Evolutionary conservation across 2,113 vertebrate species (phyloP).

Genomic region (Zosterops lateralis): DNA sequence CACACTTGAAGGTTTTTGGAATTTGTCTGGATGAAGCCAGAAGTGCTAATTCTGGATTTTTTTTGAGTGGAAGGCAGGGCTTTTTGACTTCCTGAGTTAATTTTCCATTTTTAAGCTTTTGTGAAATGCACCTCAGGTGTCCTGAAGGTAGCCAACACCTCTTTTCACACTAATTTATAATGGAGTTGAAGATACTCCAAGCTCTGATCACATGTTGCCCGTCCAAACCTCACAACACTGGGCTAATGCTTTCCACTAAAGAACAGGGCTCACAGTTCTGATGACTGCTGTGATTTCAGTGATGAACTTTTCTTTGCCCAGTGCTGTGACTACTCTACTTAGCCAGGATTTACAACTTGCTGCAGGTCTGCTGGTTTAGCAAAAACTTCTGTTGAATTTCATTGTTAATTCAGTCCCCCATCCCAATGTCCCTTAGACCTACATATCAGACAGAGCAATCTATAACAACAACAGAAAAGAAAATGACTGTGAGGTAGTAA

Average conservation of each 20-base stretch:
- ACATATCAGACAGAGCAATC: neutral
- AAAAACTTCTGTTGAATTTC: neutral
- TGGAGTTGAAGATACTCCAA: neutral
- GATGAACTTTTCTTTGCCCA: neutral
- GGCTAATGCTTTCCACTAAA: neutral
- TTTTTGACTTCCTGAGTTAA: neutral
- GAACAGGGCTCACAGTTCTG: neutral
- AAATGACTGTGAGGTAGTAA: neutral
- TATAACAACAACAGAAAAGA: neutral
- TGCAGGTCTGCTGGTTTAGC: neutral
- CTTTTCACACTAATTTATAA: neutral
- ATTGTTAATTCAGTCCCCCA: neutral
- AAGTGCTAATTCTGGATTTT: neutral
- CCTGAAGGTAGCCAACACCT: neutral
- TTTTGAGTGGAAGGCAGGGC: neutral
- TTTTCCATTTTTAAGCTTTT: neutral
- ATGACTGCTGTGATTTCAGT: neutral
- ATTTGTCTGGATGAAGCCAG: neutral
- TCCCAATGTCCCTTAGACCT: neutral
- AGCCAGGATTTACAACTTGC: neutral
- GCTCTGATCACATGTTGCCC: neutral
- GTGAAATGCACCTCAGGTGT: neutral
- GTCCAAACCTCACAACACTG: neutral
- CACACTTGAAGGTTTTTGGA: accelerated
- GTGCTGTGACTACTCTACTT: neutral